Base-by-base conservation (phyloP, 37 sponge, comb jelly and placozoan genomes). In the Hexactinellida sp. region DNA sequence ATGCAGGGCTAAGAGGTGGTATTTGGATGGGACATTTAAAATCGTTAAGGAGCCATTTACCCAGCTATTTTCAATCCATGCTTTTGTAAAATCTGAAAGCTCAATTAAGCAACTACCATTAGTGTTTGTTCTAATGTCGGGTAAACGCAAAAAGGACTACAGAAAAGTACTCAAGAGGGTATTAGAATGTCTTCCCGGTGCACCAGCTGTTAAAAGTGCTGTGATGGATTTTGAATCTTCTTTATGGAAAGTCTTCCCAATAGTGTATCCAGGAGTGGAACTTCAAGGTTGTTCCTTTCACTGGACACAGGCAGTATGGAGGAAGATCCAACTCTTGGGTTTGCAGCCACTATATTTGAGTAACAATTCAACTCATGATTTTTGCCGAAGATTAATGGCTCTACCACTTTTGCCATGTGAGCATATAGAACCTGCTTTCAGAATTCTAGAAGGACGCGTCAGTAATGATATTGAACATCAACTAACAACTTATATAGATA, bases 171-270 rank as follows among this genome's bases (percentile, higher is more conserved):
- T n/a, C n/a, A 63, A 63, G 76, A 63, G 76, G 76, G 76, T 63
- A 63, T 63, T 63, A 63, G 76, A 63, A 63, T 63, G 76, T 63
- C 76, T 63, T 63, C 76, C 76, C 76, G 76, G 76, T 63, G 76
- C 76, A 63, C 76, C 76, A 63, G 76, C 76, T 63, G 76, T 63
- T 63, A 63, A 63, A 63, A 63, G 76, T 63, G 76, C 76, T n/a
- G 76, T 63, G 76, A 63, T 63, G 76, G 76, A 63, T 63, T 63
- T 28, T 63, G 76, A 63, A 28, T 63, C 76, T 63, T 63, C 25
- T 63, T 63, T 63, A 63, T 63, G 76, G 76, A 63, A 63, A 63
- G 76, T 63, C 76, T 63, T 63, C 76, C 76, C 76, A 63, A 63
- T 25, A 63, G 76, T 28, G 76, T 63, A 63, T 63, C 76, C 76